Percentiles rank a stretch among this genome's conserved stretches.
phyloP scores from a whole-genome alignment of 2,888 invertebrate species.

The Scelioninae gen. 1 region DNA sequence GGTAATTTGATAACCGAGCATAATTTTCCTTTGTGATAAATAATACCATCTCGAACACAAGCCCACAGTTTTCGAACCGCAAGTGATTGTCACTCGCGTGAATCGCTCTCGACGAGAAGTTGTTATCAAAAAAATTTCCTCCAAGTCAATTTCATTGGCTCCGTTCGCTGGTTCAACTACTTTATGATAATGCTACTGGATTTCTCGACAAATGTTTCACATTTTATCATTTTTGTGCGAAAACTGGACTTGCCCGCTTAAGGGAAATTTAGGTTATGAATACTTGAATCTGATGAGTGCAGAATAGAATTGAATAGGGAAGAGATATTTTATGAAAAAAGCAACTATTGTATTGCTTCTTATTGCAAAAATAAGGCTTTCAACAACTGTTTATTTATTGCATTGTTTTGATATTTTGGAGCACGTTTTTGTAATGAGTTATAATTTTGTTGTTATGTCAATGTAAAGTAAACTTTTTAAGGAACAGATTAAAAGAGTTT shows the following conservation, averaged over 20 bases:
- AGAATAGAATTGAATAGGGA: not conserved
- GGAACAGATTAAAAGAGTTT: not conserved
- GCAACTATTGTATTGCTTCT: not conserved
- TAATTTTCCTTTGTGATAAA: slow-evolving; percentile 38
- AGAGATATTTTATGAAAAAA: slow-evolving; percentile 1
- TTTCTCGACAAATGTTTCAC: not conserved
- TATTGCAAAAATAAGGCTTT: not conserved
- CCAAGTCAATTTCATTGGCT: slow-evolving; percentile 6
- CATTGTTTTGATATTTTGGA: not conserved
- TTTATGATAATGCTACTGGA: not conserved
- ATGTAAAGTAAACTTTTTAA: not conserved
- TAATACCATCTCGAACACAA: slow-evolving; percentile 51
- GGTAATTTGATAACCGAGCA: slow-evolving; percentile 82
- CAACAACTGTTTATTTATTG: not conserved
- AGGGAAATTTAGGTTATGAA: slow-evolving; percentile 62
- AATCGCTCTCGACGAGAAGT: slow-evolving; percentile 46
- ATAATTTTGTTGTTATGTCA: not conserved
- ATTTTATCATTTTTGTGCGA: not conserved
- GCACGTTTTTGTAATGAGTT: not conserved
- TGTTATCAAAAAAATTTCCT: slow-evolving; percentile 56
- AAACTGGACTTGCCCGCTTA: slow-evolving; percentile 31
- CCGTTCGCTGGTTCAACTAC: not conserved
- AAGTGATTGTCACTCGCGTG: slow-evolving; percentile 70
- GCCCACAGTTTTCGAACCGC: slow-evolving; percentile 66
- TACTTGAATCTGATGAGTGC: slow-evolving; percentile 10